Base-by-base conservation (phyloP, 1,140 invertebrate genomes). In the Contarinia nasturtii region DNA sequence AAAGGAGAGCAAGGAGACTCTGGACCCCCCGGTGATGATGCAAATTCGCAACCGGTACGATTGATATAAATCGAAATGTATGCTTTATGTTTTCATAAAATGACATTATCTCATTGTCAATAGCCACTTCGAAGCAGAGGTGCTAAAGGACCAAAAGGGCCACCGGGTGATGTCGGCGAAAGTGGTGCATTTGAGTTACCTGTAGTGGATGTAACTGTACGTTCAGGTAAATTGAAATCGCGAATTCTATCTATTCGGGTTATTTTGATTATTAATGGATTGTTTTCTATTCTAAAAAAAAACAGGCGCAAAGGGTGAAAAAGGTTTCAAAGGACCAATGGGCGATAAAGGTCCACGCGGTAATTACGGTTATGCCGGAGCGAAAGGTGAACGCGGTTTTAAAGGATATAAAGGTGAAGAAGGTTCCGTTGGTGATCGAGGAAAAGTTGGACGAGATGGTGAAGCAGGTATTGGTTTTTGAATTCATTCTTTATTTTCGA, bases 271-370 rank as follows among this genome's bases (percentile, higher is more conserved):
- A n/a, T n/a, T n/a, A n/a, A n/a, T n/a, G n/a, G n/a, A n/a, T n/a
- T n/a, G n/a, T n/a, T n/a, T n/a, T n/a, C n/a, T 27, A 5, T 27
- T 27, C 10, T 27, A 7, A 43, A 20, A 12, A 2, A 44, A 55
- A 20, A 67, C 63, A 48, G 80, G 80, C 22, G 53, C 57, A 0
- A 70, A 68, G 53, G 85, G 84, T 47, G 67, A 68, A 48, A 18
- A 1, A 2, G 60, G 60, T 12, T 20, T 12, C 0, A 12, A 70
- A 46, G 72, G 71, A 7, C 52, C 55, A n/a, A 55, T 67, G 51
- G 79, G 79, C 34, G 55, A 67, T 7, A 68, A 68, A 51, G 80
- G 80, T n/a, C 57, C 61, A n/a, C 72, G 70, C 56, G 76, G 76
- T 20, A 70, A 74, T 21, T 67, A 67, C 44, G 71, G 61, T 4